These are phyloP conservation scores for Colletes gigas DNA, from an alignment of 1,140 invertebrate species.

Conservation along the genomic window DNA sequence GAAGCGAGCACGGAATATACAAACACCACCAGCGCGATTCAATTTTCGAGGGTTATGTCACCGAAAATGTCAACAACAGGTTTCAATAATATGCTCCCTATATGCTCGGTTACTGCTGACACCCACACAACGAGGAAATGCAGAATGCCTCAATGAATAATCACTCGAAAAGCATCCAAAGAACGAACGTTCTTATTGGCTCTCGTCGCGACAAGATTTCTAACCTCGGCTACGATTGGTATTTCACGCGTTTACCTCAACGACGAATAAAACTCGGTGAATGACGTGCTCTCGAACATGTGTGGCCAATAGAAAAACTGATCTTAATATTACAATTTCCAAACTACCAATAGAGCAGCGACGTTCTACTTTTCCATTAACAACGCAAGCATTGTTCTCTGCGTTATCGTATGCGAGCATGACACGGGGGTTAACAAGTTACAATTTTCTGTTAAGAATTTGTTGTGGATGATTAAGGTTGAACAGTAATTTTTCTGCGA, in stretches of 20 bases:
- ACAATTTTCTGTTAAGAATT: neutral
- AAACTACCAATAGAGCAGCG: neutral
- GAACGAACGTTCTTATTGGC: slow-evolving; percentile 30
- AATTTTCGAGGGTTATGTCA: slow-evolving; percentile 35
- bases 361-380: neutral
- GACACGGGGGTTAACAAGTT: neutral
- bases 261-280: slow-evolving; percentile 1
- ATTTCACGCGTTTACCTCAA: neutral
- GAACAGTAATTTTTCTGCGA: no score
- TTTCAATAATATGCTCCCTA: slow-evolving; percentile 12
- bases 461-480: no score
- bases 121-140: slow-evolving; percentile 15
- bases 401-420: neutral
- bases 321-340: neutral
- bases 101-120: neutral
- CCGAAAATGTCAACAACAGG: slow-evolving; percentile 37
- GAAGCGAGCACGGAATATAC: neutral
- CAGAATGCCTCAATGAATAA: slow-evolving; percentile 25
- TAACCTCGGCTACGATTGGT: slow-evolving; percentile 36
- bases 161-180: neutral
- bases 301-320: slow-evolving; percentile 6
- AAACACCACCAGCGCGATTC: neutral
- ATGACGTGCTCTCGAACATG: neutral
- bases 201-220: neutral
- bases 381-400: neutral